These are phyloP conservation scores for Apaloderma vittatum DNA, from an alignment of 2,113 vertebrate species.

Conservation along the genomic window DNA sequence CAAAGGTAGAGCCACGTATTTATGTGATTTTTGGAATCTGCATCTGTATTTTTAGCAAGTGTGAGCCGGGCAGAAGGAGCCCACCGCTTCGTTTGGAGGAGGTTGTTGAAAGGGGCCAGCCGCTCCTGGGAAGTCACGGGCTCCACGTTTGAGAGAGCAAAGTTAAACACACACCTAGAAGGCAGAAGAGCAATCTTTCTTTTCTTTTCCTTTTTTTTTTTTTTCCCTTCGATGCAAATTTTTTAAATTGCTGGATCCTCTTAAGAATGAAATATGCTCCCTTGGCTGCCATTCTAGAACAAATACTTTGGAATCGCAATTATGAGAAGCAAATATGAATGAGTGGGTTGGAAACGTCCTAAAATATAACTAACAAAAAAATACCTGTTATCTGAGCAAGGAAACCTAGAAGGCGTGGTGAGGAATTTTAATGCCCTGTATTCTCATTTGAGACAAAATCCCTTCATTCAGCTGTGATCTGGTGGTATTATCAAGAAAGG, in stretches of 20 bases:
- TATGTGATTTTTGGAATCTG: background rate
- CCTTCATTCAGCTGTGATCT: background rate
- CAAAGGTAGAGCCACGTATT: slow-evolving; percentile 80
- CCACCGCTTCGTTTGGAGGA: background rate
- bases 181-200: background rate
- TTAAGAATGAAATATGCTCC: background rate
- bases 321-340: background rate
- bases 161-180: background rate
- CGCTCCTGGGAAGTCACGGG: background rate
- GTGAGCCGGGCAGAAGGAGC: background rate
- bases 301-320: background rate
- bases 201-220: background rate
- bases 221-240: background rate
- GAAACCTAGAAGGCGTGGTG: background rate
- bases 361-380: background rate
- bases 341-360: background rate
- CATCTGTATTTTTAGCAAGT: background rate
- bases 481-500: background rate
- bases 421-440: background rate
- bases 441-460: slow-evolving; percentile 22
- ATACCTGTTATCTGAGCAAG: background rate
- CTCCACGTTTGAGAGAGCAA: background rate
- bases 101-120: background rate
- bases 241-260: background rate
- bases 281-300: background rate